Base-by-base conservation (phyloP, 2,797 vertebrate genomes). In the Enteromius paludinosus region DNA sequence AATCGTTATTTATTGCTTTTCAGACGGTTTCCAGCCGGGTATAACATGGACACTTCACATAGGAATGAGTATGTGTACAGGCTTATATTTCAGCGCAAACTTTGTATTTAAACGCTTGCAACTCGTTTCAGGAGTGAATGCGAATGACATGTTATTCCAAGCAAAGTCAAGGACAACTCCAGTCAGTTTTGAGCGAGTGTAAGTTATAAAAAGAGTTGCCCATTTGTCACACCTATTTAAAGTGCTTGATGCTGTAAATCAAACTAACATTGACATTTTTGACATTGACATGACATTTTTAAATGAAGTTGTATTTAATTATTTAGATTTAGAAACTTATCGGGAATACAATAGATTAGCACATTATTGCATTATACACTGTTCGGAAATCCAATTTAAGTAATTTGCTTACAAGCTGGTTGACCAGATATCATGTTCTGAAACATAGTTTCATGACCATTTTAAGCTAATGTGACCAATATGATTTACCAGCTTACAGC, bases 1-100 rank as follows among this genome's bases (percentile, higher is more conserved):
- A 92, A 90, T 86, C 84, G 59, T 83, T 89, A 92, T 93, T 92
- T 91, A 94, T 93, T 88, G 89, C 91, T 91, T 90, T 92, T 87
- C 86, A 86, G 56, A 28, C n/a, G 23, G 65, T 54, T 71, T 71
- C 17, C 38, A 70, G 30, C 35, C 18, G 17, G 54, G 78, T 28
- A 41, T 41, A 70, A 28, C 9, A 23, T 56, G 30, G 18, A 35
- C 41, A 8, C 66, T 30, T 30, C 14, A 17, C 11, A 30, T 52
- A 5, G 17, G 25, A 71, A 33, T 72, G 45, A 12, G 17, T 71
- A 52, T 72, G 61, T 30, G 59, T 9, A 59, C 23, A 62, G 6
- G 61, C 14, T 62, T 25, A 23, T 28, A 25, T 61, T 30, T 62
- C 1, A 30, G 28, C 25, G 6, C 6, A 62, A 17, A 30, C 59